A percentile compares a stretch with the other conserved stretches of the same genome.
Conservation (phyloP, 2,113 vertebrate species). For the Albula goreensis region DNA sequence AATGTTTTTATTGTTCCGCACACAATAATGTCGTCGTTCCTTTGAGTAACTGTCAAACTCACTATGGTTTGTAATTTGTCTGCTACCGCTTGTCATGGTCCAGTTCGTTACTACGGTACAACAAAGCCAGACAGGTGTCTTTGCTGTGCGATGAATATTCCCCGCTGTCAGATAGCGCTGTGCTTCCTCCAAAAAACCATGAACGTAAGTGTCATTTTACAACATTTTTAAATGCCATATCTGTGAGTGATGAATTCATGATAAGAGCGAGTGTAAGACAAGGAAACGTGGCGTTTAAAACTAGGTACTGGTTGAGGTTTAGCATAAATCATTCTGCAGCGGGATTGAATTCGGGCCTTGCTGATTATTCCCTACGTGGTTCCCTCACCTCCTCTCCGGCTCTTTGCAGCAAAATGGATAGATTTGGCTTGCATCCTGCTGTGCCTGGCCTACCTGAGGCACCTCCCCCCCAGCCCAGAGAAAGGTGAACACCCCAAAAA, state of each 20-base stretch:
- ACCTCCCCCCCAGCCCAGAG: neutral
- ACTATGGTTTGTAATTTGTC: neutral
- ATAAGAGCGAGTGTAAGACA: neutral
- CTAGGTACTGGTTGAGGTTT: neutral
- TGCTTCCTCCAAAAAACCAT: no score
- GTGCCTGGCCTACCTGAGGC: neutral
- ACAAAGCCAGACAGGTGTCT: no score
- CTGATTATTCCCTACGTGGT: conserved; percentile 11
- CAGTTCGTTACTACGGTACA: neutral
- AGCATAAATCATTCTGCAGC: neutral
- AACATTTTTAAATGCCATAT: neutral
- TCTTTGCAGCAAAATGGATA: neutral
- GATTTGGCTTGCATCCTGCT: neutral
- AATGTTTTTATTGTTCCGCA: neutral
- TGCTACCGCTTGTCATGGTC: neutral
- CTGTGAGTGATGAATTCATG: neutral
- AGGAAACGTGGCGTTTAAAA: neutral
- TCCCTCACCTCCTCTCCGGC: neutral
- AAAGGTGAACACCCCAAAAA: neutral
- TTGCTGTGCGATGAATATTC: no score
- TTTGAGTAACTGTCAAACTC: neutral
- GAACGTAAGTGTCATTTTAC: no score
- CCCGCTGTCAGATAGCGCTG: no score
- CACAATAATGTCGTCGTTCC: neutral
- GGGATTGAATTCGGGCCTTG: neutral